A percentile compares a stretch with the other conserved stretches of the same genome.
These are phyloP conservation scores for Montipora capricornis DNA, from an alignment of 64 coral and sea anemone species.

Conservation along the genomic window DNA sequence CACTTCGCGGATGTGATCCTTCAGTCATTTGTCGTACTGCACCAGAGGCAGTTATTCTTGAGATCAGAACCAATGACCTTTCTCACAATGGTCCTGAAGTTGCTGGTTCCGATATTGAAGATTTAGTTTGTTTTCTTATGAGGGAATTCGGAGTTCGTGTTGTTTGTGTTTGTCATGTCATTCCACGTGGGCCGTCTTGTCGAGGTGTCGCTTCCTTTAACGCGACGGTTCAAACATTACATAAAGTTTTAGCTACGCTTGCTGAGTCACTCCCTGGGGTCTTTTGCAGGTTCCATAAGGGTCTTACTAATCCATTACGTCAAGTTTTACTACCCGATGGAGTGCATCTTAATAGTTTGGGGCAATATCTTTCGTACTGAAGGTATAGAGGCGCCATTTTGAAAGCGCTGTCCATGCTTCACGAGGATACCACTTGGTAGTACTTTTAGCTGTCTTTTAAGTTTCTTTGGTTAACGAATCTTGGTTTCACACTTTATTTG, in stretches of 20 bases:
- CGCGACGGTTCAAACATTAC: not conserved
- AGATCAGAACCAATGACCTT: conserved; percentile 31
- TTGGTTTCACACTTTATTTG: no score
- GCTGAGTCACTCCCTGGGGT: no score
- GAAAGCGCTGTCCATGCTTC: not conserved
- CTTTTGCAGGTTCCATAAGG: not conserved
- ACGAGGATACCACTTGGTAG: not conserved
- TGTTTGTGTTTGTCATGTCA: not conserved
- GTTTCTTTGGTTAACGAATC: no score
- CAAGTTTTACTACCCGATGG: not conserved
- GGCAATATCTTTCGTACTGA: not conserved
- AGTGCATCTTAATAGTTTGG: not conserved
- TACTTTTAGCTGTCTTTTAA: no score
- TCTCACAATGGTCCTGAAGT: conserved; percentile 7
- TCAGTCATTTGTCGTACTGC: conserved; percentile 12
- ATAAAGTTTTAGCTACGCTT: not conserved
- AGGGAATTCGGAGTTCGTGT: not conserved
- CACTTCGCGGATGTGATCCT: not conserved
- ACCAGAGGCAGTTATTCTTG: conserved; percentile 29
- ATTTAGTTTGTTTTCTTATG: conserved; percentile 19
- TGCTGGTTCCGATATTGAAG: conserved; percentile 21
- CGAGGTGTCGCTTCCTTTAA: not conserved
- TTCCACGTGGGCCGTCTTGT: not conserved
- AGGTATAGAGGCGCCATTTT: not conserved
- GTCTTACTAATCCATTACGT: not conserved